A percentile compares a stretch with the other conserved stretches of the same genome.
Conservation (phyloP, 2,113 vertebrate species). For the Lates calcarifer region DNA sequence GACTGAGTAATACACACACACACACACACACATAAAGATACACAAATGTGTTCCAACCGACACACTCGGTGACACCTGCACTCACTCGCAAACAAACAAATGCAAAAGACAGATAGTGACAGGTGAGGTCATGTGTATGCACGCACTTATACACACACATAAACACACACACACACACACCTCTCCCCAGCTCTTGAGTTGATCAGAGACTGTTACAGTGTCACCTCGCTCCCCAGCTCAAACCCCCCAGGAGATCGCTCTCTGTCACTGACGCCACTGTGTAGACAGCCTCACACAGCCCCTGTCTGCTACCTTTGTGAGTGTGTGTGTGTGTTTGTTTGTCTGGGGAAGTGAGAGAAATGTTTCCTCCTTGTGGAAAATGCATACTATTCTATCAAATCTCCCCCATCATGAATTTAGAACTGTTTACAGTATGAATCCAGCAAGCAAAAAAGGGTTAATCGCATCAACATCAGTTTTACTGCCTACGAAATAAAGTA, state of each 20-base stretch:
- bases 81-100: constrained; percentile 69
- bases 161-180: constrained; percentile 45
- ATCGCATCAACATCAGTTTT: constrained; percentile 38
- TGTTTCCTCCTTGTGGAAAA: constrained; percentile 23
- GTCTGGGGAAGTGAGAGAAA: constrained; percentile 21
- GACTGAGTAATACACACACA: constrained; percentile 33
- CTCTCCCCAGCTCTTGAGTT: constrained; percentile 54
- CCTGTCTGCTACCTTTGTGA: constrained; percentile 34
- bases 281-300: constrained; percentile 61
- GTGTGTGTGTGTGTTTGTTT: constrained; percentile 36
- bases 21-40: constrained; percentile 16
- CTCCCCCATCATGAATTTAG: neutral
- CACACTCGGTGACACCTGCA: constrained; percentile 60
- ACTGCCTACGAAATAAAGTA: constrained; percentile 22
- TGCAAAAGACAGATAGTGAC: constrained; percentile 64
- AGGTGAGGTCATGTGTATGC: constrained; percentile 65
- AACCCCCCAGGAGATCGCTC: constrained; percentile 67
- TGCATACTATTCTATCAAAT: constrained; percentile 29
- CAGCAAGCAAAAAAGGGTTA: neutral
- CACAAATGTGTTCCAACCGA: constrained; percentile 45
- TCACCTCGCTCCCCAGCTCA: constrained; percentile 68
- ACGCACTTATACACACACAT: constrained; percentile 23
- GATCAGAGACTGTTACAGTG: constrained; percentile 75
- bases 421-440: constrained; percentile 5
- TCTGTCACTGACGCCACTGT: constrained; percentile 71